These are phyloP conservation scores for Hirtodrosophila histrioides DNA, from an alignment of 2,888 invertebrate genomes.

Conservation along the genomic window DNA sequence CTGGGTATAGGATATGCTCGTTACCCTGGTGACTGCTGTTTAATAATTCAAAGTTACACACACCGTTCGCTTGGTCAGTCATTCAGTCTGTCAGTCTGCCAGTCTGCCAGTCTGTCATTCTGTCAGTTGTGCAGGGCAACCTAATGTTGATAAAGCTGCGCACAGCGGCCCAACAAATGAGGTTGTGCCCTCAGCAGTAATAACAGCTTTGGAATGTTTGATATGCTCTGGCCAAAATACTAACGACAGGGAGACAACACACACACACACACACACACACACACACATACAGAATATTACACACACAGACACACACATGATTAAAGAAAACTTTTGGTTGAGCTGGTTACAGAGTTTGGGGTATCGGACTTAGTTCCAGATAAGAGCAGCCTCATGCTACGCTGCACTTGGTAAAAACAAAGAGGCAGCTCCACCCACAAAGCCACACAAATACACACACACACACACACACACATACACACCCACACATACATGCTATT, in stretches of 20 bases:
- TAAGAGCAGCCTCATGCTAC: slow-evolving; percentile 17
- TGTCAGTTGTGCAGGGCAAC: slow-evolving; percentile 16
- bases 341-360: slow-evolving; percentile 4
- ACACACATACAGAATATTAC: slow-evolving; percentile 9
- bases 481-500: slow-evolving; percentile 16
- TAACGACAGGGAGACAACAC: slow-evolving; percentile 5
- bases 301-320: slow-evolving; percentile 4
- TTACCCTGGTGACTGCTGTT: no score
- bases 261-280: slow-evolving; percentile 17
- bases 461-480: slow-evolving; percentile 9
- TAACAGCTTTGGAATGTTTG: slow-evolving; percentile 32
- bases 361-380: slow-evolving; percentile 19
- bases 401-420: slow-evolving; percentile 32
- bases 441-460: background rate
- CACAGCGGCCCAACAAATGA: slow-evolving; percentile 21
- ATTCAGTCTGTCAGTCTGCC: slow-evolving; percentile 1
- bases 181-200: slow-evolving; percentile 21
- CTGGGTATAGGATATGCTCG: no score
- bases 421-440: slow-evolving; percentile 2
- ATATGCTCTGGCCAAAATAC: slow-evolving; percentile 27
- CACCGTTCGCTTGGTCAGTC: no score
- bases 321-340: slow-evolving; percentile 6
- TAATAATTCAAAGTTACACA: background rate
- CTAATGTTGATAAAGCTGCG: slow-evolving; percentile 54
- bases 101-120: slow-evolving; percentile 23